phyloP scores from a whole-genome alignment of 1,140 invertebrate genomes.

The Monochamus saltuarius region DNA sequence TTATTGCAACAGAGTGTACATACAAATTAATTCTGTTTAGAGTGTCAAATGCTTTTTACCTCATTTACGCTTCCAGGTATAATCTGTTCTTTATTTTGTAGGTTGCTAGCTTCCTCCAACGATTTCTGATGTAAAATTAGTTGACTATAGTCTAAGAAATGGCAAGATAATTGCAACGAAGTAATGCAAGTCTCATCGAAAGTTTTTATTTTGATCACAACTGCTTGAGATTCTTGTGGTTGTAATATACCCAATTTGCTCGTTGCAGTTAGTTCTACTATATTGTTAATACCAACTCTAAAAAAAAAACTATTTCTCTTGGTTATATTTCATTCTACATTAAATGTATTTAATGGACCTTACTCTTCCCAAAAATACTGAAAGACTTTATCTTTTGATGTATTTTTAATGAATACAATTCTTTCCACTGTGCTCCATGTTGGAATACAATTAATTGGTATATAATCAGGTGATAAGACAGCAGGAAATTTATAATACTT shows the following conservation, averaged over 20 bases:
- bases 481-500: too few relatives aligned
- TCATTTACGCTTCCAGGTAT: too few relatives aligned
- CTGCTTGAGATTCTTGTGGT: conserved; percentile 11
- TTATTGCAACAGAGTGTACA: too few relatives aligned
- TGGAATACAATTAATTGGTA: too few relatives aligned
- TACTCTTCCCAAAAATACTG: background rate
- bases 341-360: background rate
- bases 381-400: conserved; percentile 1
- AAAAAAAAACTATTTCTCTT: conserved; percentile 2
- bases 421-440: background rate
- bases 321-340: background rate
- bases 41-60: too few relatives aligned
- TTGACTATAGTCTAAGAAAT: too few relatives aligned
- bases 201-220: conserved; percentile 14
- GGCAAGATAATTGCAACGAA: background rate
- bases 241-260: conserved; percentile 15
- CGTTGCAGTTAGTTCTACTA: background rate
- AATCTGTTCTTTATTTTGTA: too few relatives aligned
- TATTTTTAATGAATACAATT: background rate
- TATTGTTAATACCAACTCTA: conserved; percentile 6
- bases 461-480: too few relatives aligned
- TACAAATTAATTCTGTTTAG: too few relatives aligned
- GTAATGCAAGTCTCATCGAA: conserved; percentile 11
- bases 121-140: too few relatives aligned
- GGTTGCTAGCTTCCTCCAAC: too few relatives aligned